Conservation (phyloP, 2,888 invertebrate genomes). For the Thumatha senex region DNA sequence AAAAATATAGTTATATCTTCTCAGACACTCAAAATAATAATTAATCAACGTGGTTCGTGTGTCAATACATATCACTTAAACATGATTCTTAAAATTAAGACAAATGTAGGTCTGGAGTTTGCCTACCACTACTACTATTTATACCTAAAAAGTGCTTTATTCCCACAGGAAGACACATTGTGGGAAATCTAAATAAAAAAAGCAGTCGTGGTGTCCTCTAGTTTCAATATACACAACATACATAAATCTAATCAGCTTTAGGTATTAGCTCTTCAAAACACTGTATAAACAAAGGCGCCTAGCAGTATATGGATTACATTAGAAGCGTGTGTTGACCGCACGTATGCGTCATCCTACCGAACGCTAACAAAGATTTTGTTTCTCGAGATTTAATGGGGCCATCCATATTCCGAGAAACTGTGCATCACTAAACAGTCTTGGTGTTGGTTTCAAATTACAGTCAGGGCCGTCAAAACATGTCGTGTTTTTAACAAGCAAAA, state of each 20-base stretch:
- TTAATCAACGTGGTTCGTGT: no score
- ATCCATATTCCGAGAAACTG: conserved; percentile 50
- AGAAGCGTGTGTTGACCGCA: conserved; percentile 24
- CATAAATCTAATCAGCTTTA: conserved; percentile 20
- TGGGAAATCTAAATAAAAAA: no score
- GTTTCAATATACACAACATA: background rate
- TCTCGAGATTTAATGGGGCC: conserved; percentile 55
- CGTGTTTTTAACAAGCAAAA: background rate
- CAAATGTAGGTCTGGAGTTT: no score
- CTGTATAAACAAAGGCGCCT: conserved; percentile 31
- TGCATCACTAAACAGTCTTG: conserved; percentile 7
- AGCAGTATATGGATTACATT: conserved; percentile 20
- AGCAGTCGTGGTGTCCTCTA: background rate
- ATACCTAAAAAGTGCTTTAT: no score
- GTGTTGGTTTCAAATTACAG: conserved; percentile 1
- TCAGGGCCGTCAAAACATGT: background rate
- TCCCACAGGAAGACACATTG: no score
- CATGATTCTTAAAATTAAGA: no score
- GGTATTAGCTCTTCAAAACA: conserved; percentile 18
- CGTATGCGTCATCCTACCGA: conserved; percentile 46
- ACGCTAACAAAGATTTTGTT: conserved; percentile 52
- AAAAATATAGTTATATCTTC: background rate
- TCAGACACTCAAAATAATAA: no score
- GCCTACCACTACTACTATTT: no score
- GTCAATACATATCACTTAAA: no score